Conservation (phyloP, 2,888 invertebrate species). For the Acanthosepion esculentum region DNA sequence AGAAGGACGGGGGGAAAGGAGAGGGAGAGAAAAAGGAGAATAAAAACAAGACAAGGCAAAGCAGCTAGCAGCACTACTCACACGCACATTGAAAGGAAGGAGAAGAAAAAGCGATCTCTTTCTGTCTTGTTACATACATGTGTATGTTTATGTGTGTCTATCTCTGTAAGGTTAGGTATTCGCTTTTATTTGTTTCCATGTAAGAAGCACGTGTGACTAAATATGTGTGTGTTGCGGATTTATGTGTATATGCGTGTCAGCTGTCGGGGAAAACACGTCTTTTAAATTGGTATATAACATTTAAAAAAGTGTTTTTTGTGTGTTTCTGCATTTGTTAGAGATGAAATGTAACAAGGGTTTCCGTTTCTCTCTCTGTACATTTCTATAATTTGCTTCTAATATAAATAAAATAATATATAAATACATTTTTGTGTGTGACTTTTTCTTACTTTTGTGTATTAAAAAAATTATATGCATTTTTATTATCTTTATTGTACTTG, state of each 20-base stretch:
- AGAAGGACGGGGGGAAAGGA: background rate
- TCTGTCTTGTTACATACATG: background rate
- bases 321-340: too few relatives aligned
- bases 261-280: background rate
- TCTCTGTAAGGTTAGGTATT: conserved; percentile 34
- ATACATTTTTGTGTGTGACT: background rate
- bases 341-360: too few relatives aligned
- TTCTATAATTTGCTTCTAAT: background rate
- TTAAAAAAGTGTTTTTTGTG: too few relatives aligned
- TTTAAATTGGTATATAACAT: background rate
- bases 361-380: background rate
- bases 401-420: background rate
- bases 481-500: background rate
- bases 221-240: background rate
- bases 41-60: background rate
- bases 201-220: background rate
- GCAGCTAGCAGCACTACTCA: conserved; percentile 25
- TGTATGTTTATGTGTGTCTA: background rate
- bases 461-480: too few relatives aligned
- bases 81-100: too few relatives aligned
- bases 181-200: background rate
- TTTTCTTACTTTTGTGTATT: too few relatives aligned
- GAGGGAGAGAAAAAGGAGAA: background rate
- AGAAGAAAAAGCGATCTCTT: background rate
- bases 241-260: background rate